Conservation (phyloP, 53 echinoderm and acorn worm species). For the Antedon mediterranea region DNA sequence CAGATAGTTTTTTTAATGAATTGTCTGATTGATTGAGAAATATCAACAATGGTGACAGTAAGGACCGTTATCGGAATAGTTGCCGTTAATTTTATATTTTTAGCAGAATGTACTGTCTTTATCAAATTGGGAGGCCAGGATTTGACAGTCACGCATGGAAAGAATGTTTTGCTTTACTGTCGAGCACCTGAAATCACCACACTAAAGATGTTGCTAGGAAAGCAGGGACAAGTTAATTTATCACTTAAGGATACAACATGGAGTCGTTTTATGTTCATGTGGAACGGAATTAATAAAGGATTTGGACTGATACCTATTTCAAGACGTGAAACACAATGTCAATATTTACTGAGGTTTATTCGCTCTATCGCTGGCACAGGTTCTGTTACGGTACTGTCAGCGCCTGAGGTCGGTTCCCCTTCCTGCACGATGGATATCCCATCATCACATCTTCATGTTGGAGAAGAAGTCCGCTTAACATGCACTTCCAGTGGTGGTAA, state of each 20-base stretch:
- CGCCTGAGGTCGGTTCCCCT: background rate
- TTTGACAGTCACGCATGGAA: background rate
- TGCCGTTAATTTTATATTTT: background rate
- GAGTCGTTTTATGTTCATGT: background rate
- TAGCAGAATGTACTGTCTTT: background rate
- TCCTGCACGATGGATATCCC: background rate
- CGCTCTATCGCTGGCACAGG: background rate
- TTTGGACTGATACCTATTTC: background rate
- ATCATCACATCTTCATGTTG: constrained; percentile 12
- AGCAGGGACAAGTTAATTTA: background rate
- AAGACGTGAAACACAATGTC: background rate
- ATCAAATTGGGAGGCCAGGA: background rate
- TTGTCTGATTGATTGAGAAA: no score
- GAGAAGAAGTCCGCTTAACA: constrained; percentile 19
- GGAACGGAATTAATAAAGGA: background rate
- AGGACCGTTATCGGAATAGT: background rate
- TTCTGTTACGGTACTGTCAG: background rate
- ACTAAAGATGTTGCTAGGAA: background rate
- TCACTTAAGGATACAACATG: background rate
- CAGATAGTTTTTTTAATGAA: no score
- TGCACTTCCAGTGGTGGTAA: constrained; percentile 43
- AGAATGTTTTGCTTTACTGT: background rate
- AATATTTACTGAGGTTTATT: background rate
- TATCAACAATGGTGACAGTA: background rate
- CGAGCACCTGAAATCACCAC: background rate